phyloP scores from a whole-genome alignment of 2,888 invertebrate genomes.

The Auanema sp. region DNA sequence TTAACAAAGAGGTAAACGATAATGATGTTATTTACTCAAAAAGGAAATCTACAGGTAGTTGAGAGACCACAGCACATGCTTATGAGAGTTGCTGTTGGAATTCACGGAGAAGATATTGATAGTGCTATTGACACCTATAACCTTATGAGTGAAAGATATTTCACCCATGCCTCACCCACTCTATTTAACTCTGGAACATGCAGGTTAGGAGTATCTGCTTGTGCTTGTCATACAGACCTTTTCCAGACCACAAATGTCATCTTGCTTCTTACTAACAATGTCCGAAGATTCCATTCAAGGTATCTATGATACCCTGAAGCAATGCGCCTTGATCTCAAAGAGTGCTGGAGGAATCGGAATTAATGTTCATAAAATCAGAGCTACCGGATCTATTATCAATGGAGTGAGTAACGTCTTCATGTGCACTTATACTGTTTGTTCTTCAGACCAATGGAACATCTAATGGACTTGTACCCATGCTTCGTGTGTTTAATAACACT shows the following conservation, averaged over 20 bases:
- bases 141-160: slow-evolving; percentile 87
- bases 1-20: slow-evolving; percentile 74
- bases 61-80: slow-evolving; percentile 98
- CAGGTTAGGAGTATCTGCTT: slow-evolving; percentile 16
- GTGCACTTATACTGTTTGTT: not conserved
- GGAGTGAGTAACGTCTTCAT: slow-evolving; percentile 69
- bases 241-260: slow-evolving; percentile 81
- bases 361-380: slow-evolving; percentile 91
- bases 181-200: slow-evolving; percentile 91
- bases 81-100: slow-evolving; percentile 94
- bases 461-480: slow-evolving; percentile 92
- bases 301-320: slow-evolving; percentile 60
- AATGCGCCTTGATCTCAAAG: slow-evolving; percentile 91
- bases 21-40: not conserved
- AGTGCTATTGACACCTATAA: slow-evolving; percentile 93
- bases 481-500: slow-evolving; percentile 90
- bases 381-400: slow-evolving; percentile 85
- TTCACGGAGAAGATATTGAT: slow-evolving; percentile 90
- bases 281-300: slow-evolving; percentile 76
- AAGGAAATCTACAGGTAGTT: slow-evolving; percentile 70
- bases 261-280: slow-evolving; percentile 93
- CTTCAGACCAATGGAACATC: slow-evolving; percentile 82
- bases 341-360: slow-evolving; percentile 95
- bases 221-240: not conserved
- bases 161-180: slow-evolving; percentile 97